Percentiles rank a stretch among this genome's conserved stretches.
Evolutionary conservation across 2,797 vertebrate genomes (phyloP).

Genomic region (Acipenser transmontanus): DNA sequence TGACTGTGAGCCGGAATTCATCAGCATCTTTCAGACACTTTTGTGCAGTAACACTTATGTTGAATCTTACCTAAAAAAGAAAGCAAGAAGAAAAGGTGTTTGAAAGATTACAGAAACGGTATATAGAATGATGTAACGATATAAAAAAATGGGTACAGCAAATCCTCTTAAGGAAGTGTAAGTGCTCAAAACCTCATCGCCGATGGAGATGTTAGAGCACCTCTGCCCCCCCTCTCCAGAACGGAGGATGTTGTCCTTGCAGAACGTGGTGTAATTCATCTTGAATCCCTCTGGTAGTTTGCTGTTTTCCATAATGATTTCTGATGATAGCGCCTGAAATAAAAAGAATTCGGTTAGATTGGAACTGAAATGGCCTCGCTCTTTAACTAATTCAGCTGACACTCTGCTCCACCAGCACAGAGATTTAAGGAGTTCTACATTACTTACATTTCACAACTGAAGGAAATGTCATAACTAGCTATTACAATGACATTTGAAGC

Average conservation of each 20-base stretch:
- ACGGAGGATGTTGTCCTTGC: conserved; percentile 23
- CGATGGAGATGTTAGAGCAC: conserved; percentile 28
- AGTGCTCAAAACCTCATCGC: conserved; percentile 20
- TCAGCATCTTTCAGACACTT: conserved; percentile 20
- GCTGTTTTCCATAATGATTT: conserved; percentile 35
- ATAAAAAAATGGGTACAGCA: neutral
- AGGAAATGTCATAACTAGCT: no score
- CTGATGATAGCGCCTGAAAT: conserved; percentile 38
- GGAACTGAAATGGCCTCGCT: neutral
- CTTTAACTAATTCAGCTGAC: neutral
- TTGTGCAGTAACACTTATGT: conserved; percentile 26
- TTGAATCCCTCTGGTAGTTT: conserved; percentile 22
- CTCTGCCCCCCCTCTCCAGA: conserved; percentile 16
- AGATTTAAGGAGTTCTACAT: no score
- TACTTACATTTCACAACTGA: no score
- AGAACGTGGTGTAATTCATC: conserved; percentile 27
- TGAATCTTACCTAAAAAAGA: conserved; percentile 28
- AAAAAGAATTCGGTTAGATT: conserved; percentile 4
- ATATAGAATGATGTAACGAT: no score
- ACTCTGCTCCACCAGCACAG: conserved; percentile 11
- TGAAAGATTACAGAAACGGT: no score
- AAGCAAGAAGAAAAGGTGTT: neutral
- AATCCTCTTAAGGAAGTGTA: neutral
- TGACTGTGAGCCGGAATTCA: conserved; percentile 25
- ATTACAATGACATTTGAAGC: no score